phyloP scores from a whole-genome alignment of 2,888 invertebrate species.

The Globia sparganii region DNA sequence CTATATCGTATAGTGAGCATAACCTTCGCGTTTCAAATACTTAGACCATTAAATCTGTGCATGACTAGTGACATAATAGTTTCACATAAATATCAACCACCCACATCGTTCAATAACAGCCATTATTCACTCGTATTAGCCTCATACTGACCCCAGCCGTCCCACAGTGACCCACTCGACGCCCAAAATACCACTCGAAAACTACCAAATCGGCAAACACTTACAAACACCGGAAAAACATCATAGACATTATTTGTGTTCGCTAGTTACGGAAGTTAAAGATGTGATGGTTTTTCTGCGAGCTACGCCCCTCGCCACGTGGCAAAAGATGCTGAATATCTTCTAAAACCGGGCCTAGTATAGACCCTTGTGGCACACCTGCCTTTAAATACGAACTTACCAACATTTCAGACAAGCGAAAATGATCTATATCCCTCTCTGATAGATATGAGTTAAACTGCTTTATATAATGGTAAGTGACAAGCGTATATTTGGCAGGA shows the following conservation, averaged over 20 bases:
- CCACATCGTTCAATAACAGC: slow-evolving; percentile 45
- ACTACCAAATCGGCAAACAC: slow-evolving; percentile 82
- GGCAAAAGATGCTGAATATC: slow-evolving; percentile 86
- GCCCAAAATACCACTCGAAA: slow-evolving; percentile 83
- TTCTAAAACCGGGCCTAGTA: slow-evolving; percentile 85
- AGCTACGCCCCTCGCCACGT: slow-evolving; percentile 86
- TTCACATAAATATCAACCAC: slow-evolving; percentile 47
- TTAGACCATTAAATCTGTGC: slow-evolving; percentile 3
- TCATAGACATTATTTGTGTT: slow-evolving; percentile 88
- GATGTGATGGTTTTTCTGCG: slow-evolving; percentile 87
- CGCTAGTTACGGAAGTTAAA: slow-evolving; percentile 87
- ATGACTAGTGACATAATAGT: slow-evolving; percentile 33
- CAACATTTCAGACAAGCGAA: slow-evolving; percentile 55
- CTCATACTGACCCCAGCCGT: slow-evolving; percentile 63
- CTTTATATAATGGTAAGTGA: slow-evolving; percentile 72
- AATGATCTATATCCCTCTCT: slow-evolving; percentile 69
- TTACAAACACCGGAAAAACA: slow-evolving; percentile 87
- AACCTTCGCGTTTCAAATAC: not conserved
- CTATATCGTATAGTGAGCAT: not conserved
- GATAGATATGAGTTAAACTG: slow-evolving; percentile 67
- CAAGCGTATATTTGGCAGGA: slow-evolving; percentile 88
- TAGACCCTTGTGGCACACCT: slow-evolving; percentile 88
- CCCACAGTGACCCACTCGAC: slow-evolving; percentile 74
- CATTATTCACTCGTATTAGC: slow-evolving; percentile 66
- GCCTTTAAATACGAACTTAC: slow-evolving; percentile 74